Percentiles rank a stretch among this genome's conserved stretches.
These are phyloP conservation scores for Benitochromis conjunctus DNA, from an alignment of 2,113 vertebrate genomes.

Conservation along the genomic window DNA sequence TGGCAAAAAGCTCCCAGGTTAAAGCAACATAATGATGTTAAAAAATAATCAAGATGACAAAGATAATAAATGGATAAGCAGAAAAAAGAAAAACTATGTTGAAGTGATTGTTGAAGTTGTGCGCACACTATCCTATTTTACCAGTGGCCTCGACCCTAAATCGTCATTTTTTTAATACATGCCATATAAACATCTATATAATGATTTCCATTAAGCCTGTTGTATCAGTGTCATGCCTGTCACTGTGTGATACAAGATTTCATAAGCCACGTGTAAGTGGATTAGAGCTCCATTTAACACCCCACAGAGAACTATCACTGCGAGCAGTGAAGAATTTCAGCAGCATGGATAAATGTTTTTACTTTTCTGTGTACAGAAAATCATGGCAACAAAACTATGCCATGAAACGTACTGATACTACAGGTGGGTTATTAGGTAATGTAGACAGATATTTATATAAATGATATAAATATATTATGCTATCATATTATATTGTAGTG, in stretches of 20 bases:
- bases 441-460: not conserved
- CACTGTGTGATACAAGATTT: slow-evolving; percentile 1
- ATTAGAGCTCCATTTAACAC: slow-evolving; percentile 29
- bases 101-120: not conserved
- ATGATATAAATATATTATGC: not conserved
- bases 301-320: not conserved
- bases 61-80: not conserved
- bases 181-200: slow-evolving; percentile 10
- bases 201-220: slow-evolving; percentile 16
- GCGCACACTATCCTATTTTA: not conserved
- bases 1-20: not conserved
- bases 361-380: not conserved
- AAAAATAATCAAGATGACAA: not conserved
- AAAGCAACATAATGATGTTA: not conserved
- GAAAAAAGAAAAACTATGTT: not conserved
- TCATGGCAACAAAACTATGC: not conserved
- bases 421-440: not conserved
- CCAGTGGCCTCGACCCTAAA: not conserved
- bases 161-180: not conserved
- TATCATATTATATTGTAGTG: not conserved
- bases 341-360: not conserved
- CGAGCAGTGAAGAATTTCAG: not conserved
- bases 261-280: slow-evolving; percentile 18
- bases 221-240: slow-evolving; percentile 20
- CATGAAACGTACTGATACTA: not conserved